Conservation (phyloP, 1,140 invertebrate species). For the Battus philenor region DNA sequence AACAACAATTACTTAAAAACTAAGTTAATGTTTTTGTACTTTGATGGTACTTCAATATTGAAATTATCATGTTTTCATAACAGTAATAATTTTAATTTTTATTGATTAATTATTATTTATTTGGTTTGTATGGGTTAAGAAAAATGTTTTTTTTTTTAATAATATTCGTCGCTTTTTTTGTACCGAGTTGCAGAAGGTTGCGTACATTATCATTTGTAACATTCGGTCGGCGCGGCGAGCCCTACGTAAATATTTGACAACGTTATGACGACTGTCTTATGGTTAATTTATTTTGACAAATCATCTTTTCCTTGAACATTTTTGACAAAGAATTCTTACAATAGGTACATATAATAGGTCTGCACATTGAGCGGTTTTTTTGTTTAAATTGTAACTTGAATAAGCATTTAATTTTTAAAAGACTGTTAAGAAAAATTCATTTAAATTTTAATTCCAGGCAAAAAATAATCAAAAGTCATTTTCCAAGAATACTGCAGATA, state of each 20-base stretch:
- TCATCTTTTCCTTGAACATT: constrained; percentile 51
- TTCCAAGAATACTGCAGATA: too few relatives aligned
- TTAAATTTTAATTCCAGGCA: too few relatives aligned
- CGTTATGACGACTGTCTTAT: constrained; percentile 57
- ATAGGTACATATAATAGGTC: constrained; percentile 14
- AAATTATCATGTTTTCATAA: too few relatives aligned
- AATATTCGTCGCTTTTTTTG: constrained; percentile 20
- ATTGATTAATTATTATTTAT: not conserved
- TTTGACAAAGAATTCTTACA: constrained; percentile 35
- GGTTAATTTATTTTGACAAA: constrained; percentile 73
- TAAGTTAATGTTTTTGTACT: too few relatives aligned
- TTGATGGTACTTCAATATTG: too few relatives aligned
- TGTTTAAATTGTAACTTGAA: too few relatives aligned
- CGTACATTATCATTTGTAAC: constrained; percentile 41
- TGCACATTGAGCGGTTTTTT: too few relatives aligned
- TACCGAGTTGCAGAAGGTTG: constrained; percentile 24
- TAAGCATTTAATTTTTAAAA: too few relatives aligned
- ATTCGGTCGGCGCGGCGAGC: constrained; percentile 27
- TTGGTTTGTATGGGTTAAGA: not conserved
- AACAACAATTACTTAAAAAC: too few relatives aligned
- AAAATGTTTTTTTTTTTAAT: not conserved
- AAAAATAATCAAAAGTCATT: too few relatives aligned
- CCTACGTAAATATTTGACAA: constrained; percentile 64
- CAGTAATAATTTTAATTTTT: not conserved
- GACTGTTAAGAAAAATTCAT: too few relatives aligned